These are phyloP conservation scores for Halictus quadricinctus DNA, from an alignment of 2,888 invertebrate genomes.

Conservation along the genomic window DNA sequence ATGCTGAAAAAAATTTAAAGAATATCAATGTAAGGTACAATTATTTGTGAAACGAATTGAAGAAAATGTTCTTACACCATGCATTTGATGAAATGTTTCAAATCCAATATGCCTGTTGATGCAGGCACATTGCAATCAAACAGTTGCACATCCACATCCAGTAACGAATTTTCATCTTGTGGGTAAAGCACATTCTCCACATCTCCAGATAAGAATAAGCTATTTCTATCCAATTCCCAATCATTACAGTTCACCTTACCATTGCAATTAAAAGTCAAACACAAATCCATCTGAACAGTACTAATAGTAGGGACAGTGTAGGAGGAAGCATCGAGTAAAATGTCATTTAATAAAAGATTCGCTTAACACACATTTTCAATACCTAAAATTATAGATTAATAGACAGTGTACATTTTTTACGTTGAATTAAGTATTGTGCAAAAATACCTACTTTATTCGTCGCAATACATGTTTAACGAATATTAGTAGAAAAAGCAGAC, in stretches of 20 bases:
- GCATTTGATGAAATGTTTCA: constrained; percentile 74
- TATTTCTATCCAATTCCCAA: constrained; percentile 71
- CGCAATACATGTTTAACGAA: not conserved
- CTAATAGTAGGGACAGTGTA: not conserved
- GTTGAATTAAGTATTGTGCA: not conserved
- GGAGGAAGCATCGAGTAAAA: not conserved
- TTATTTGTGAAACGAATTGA: not conserved
- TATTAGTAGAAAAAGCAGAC: constrained; percentile 8
- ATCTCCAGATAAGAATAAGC: constrained; percentile 68
- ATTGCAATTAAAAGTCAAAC: constrained; percentile 72
- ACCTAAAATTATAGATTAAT: not conserved
- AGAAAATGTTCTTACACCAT: constrained; percentile 70
- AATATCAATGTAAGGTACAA: not conserved
- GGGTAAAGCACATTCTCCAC: constrained; percentile 70
- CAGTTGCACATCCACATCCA: constrained; percentile 61
- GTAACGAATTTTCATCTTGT: constrained; percentile 46
- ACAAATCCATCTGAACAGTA: constrained; percentile 66
- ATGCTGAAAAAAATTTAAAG: constrained; percentile 61
- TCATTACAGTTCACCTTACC: constrained; percentile 78
- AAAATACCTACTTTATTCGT: constrained; percentile 9
- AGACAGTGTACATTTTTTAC: not conserved
- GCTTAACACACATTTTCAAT: not conserved
- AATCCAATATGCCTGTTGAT: constrained; percentile 71
- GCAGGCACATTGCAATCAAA: constrained; percentile 71
- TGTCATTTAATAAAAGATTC: not conserved